Conservation (phyloP, 1,140 invertebrate species). For the Eupristina koningsbergeri region DNA sequence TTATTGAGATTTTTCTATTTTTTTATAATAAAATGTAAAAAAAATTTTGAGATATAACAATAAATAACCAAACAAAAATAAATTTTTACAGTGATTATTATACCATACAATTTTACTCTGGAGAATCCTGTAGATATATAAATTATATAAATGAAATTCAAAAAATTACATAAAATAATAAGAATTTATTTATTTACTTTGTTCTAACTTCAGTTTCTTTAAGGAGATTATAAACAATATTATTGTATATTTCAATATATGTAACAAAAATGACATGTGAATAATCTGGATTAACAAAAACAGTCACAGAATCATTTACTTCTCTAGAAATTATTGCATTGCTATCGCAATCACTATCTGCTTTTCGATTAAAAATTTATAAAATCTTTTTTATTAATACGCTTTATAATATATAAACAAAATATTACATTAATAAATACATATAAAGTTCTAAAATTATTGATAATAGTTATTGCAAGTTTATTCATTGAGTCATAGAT, state of each 20-base stretch:
- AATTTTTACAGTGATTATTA: too few species aligned
- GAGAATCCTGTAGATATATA: conserved; percentile 62
- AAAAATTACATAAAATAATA: background rate
- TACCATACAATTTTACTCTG: conserved; percentile 82
- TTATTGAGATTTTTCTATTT: too few species aligned
- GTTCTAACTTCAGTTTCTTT: conserved; percentile 81
- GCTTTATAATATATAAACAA: too few species aligned
- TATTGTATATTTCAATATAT: conserved; percentile 98
- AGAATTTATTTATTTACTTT: conserved; percentile 62
- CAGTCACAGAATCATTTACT: conserved; percentile 62
- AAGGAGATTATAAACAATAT: conserved; percentile 95
- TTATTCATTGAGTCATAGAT: too few species aligned
- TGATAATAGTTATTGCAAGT: too few species aligned
- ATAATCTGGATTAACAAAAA: conserved; percentile 83
- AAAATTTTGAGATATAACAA: too few species aligned
- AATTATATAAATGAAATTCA: background rate
- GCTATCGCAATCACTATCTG: conserved; percentile 68
- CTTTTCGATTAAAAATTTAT: conserved; percentile 53
- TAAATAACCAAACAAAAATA: too few species aligned
- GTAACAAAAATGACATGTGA: conserved; percentile 94
- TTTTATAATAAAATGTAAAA: too few species aligned
- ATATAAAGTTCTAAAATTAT: too few species aligned
- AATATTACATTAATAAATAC: too few species aligned
- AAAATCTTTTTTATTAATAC: background rate
- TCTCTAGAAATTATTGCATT: conserved; percentile 63